phyloP scores from a whole-genome alignment of 2,888 invertebrate species.

The Pyrrhia umbra region DNA sequence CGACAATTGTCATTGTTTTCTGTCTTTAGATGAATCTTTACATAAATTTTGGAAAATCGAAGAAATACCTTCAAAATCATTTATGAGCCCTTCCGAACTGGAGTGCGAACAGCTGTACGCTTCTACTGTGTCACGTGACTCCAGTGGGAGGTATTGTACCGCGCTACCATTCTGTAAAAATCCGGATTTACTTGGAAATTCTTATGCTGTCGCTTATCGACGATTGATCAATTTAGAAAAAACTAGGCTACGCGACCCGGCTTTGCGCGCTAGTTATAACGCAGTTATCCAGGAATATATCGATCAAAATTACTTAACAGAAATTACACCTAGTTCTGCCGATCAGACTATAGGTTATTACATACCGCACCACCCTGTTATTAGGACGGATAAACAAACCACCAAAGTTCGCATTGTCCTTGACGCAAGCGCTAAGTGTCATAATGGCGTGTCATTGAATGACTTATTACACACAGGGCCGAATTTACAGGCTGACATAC shows the following conservation, averaged over 20 bases:
- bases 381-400: constrained; percentile 10
- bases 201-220: too few species aligned
- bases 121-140: too few species aligned
- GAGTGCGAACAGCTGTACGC: too few species aligned
- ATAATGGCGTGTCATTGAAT: not conserved
- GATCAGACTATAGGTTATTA: not conserved
- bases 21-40: constrained; percentile 7
- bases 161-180: too few species aligned
- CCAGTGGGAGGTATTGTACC: too few species aligned
- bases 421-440: too few species aligned
- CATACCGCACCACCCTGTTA: constrained; percentile 9
- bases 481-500: constrained; percentile 20
- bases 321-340: not conserved
- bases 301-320: not conserved
- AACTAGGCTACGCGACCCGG: too few species aligned
- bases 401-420: not conserved
- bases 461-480: constrained; percentile 11
- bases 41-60: constrained; percentile 4
- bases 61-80: too few species aligned
- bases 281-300: not conserved
- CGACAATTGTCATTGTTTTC: not conserved
- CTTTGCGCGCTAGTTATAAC: not conserved
- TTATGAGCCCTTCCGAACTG: constrained; percentile 13
- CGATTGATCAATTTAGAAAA: too few species aligned
- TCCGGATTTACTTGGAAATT: too few species aligned